Percentiles rank a stretch among this genome's conserved stretches.
These are phyloP conservation scores for Leptestheria dahalacensis DNA, from an alignment of 1,140 invertebrate species.

Conservation along the genomic window DNA sequence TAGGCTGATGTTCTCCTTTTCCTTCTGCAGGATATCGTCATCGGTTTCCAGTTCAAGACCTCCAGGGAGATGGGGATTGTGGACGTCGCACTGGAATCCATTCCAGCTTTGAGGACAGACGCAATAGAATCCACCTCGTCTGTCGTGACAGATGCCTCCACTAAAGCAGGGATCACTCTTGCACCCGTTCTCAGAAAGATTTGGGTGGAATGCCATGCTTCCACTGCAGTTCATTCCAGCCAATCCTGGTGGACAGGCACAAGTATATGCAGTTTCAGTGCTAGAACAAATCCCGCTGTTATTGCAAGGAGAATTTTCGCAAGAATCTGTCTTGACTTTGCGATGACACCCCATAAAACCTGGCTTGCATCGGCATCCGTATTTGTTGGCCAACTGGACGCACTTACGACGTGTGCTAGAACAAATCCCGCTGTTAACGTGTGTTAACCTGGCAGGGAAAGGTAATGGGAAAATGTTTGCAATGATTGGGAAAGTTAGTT, in stretches of 20 bases:
- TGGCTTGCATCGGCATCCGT: slow-evolving; percentile 81
- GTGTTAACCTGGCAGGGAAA: too few relatives aligned
- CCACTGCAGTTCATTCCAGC: slow-evolving; percentile 79
- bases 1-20: slow-evolving; percentile 54
- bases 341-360: slow-evolving; percentile 83
- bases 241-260: slow-evolving; percentile 64
- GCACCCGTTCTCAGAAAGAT: slow-evolving; percentile 69
- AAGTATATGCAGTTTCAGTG: slow-evolving; percentile 50
- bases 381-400: slow-evolving; percentile 82
- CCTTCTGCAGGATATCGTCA: slow-evolving; percentile 43
- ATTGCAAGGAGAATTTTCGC: slow-evolving; percentile 71
- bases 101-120: slow-evolving; percentile 61
- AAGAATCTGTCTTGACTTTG: slow-evolving; percentile 82
- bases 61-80: slow-evolving; percentile 50
- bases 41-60: slow-evolving; percentile 36
- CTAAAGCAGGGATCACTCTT: slow-evolving; percentile 65
- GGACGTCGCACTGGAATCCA: slow-evolving; percentile 68
- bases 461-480: too few relatives aligned
- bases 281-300: slow-evolving; percentile 77
- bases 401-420: too few relatives aligned
- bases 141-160: slow-evolving; percentile 61
- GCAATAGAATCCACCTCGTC: slow-evolving; percentile 61
- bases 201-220: slow-evolving; percentile 64
- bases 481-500: too few relatives aligned
- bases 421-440: too few relatives aligned